Evolutionary conservation across 2,888 invertebrate genomes (phyloP).

Genomic region (Lordiphosa fenestrarum): DNA sequence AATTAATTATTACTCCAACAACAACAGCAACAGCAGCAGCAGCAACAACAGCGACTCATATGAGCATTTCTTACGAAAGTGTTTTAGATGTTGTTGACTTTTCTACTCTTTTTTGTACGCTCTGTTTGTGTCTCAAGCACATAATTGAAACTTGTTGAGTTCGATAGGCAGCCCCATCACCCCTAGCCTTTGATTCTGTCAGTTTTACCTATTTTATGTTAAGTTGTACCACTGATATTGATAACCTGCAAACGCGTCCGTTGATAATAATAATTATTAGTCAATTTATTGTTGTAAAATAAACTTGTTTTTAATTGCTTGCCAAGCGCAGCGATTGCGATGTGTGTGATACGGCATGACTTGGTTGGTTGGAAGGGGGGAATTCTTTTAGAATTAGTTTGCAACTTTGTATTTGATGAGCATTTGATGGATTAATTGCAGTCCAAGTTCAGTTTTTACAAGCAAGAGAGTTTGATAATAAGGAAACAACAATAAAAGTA

Average conservation of each 20-base stretch:
- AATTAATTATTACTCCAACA: slow-evolving; percentile 70
- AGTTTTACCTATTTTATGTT: slow-evolving; percentile 61
- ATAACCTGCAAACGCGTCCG: slow-evolving; percentile 43
- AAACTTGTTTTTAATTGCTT: slow-evolving; percentile 73
- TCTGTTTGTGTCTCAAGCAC: slow-evolving; percentile 45
- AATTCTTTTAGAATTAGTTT: neutral
- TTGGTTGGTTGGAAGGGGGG: neutral
- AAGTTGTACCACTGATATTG: slow-evolving; percentile 63
- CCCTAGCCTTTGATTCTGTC: slow-evolving; percentile 10
- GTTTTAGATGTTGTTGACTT: slow-evolving; percentile 37
- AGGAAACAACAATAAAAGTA: too few relatives aligned
- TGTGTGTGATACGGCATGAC: slow-evolving; percentile 5
- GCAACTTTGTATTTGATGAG: too few relatives aligned
- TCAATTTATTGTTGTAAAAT: slow-evolving; percentile 75
- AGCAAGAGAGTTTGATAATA: too few relatives aligned
- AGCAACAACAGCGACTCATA: slow-evolving; percentile 12
- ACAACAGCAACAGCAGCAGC: slow-evolving; percentile 7
- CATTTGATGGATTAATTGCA: too few relatives aligned
- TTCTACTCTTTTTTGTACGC: slow-evolving; percentile 9
- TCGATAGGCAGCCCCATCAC: slow-evolving; percentile 28
- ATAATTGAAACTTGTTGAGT: slow-evolving; percentile 72
- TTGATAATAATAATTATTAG: slow-evolving; percentile 75
- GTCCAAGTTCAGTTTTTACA: too few relatives aligned
- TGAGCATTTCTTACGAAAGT: slow-evolving; percentile 65
- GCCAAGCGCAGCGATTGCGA: slow-evolving; percentile 34